phyloP scores from a whole-genome alignment of 2,113 vertebrate genomes.

The Myodes glareolus region DNA sequence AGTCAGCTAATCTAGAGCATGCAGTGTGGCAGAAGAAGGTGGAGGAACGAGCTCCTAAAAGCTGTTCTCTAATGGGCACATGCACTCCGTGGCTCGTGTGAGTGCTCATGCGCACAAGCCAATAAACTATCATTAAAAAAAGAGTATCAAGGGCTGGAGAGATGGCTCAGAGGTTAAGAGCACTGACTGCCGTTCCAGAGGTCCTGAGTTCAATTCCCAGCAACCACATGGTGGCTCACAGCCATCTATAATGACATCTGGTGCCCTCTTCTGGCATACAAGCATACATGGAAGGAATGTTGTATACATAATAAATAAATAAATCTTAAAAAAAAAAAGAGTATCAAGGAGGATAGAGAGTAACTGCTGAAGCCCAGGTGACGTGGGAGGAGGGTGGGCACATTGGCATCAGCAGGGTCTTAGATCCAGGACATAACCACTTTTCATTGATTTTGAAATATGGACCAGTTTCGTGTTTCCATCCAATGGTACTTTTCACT shows the following conservation, averaged over 20 bases:
- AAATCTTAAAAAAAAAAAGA: too few relatives aligned
- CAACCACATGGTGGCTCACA: too few relatives aligned
- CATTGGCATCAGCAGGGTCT: neutral
- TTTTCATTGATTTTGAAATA: neutral
- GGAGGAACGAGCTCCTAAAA: neutral
- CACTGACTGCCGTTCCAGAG: too few relatives aligned
- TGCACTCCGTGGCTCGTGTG: neutral
- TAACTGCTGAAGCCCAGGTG: neutral
- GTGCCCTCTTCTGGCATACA: too few relatives aligned
- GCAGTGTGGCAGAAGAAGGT: neutral
- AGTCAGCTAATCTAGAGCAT: neutral
- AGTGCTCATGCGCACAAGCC: neutral
- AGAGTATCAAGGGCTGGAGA: too few relatives aligned
- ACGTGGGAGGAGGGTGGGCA: neutral
- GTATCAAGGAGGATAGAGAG: too few relatives aligned
- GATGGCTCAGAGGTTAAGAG: too few relatives aligned
- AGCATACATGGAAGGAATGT: too few relatives aligned
- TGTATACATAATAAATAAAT: too few relatives aligned
- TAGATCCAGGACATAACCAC: fast-evolving
- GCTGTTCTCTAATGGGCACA: neutral
- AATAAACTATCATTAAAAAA: neutral
- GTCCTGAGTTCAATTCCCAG: too few relatives aligned
- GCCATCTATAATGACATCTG: too few relatives aligned
- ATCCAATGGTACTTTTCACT: neutral
- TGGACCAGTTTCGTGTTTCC: neutral